A percentile compares a stretch with the other conserved stretches of the same genome.
Evolutionary conservation across 2,888 invertebrate species (phyloP).

Genomic region (Spodoptera littoralis): DNA sequence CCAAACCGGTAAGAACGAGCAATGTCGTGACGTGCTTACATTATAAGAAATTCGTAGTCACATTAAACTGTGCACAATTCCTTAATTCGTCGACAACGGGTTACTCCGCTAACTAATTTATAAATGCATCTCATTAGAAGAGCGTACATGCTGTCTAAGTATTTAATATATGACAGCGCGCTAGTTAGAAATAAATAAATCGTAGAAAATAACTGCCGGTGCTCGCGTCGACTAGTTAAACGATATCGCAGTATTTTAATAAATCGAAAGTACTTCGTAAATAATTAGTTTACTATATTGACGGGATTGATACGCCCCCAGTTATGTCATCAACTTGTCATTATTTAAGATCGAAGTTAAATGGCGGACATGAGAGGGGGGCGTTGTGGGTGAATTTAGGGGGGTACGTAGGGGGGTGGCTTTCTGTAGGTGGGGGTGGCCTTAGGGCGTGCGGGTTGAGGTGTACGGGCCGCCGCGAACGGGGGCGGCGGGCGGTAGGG

Average conservation of each 20-base stretch:
- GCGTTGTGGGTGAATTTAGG: slow-evolving; percentile 90
- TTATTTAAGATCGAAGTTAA: slow-evolving; percentile 24
- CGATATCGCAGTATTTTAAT: slow-evolving; percentile 42
- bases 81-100: slow-evolving; percentile 74
- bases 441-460: slow-evolving; percentile 91
- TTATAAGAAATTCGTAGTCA: slow-evolving; percentile 81
- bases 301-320: slow-evolving; percentile 25
- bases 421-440: slow-evolving; percentile 97
- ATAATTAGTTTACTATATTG: slow-evolving; percentile 31
- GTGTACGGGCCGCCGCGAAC: slow-evolving; percentile 92
- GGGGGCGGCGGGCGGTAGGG: slow-evolving; percentile 98
- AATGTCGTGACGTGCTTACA: slow-evolving; percentile 63
- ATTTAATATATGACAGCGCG: slow-evolving; percentile 39
- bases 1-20: slow-evolving; percentile 62
- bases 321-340: slow-evolving; percentile 20
- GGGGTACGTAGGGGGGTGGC: slow-evolving; percentile 99
- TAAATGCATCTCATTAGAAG: slow-evolving; percentile 57
- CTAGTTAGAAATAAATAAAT: slow-evolving; percentile 52
- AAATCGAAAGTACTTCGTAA: slow-evolving; percentile 43
- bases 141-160: slow-evolving; percentile 42
- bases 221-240: slow-evolving; percentile 55
- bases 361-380: slow-evolving; percentile 27
- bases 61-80: slow-evolving; percentile 84
- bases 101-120: slow-evolving; percentile 56
- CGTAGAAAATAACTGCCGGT: slow-evolving; percentile 46